Conservation (phyloP, 2,888 invertebrate species). For the Drymonia ruficornis region DNA sequence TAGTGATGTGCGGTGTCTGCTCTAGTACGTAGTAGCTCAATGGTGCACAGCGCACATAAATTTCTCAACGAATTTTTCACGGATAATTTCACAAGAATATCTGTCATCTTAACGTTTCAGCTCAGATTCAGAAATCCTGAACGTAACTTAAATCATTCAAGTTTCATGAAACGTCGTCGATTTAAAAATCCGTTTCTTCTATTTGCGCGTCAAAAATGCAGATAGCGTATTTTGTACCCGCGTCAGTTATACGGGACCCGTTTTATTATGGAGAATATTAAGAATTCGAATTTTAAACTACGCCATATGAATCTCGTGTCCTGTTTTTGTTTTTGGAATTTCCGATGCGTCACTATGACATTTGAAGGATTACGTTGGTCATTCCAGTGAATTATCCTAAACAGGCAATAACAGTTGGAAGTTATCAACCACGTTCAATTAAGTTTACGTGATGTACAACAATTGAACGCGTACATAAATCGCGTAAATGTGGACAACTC, state of each 20-base stretch:
- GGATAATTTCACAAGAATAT: conserved; percentile 61
- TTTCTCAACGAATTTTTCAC: conserved; percentile 49
- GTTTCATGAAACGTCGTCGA: conserved; percentile 44
- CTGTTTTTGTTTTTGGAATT: conserved; percentile 25
- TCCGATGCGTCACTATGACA: neutral
- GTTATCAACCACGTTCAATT: conserved; percentile 51
- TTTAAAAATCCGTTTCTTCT: conserved; percentile 39
- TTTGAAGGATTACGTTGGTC: neutral
- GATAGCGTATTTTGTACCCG: conserved; percentile 32
- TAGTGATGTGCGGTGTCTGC: no score
- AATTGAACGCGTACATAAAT: conserved; percentile 70
- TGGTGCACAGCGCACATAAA: conserved; percentile 18
- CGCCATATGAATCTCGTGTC: conserved; percentile 52
- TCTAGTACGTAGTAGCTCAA: no score
- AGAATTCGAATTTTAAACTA: conserved; percentile 58
- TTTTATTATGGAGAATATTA: conserved; percentile 55
- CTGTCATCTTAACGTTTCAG: conserved; percentile 46
- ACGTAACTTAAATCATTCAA: conserved; percentile 54
- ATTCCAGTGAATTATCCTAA: conserved; percentile 10
- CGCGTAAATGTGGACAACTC: conserved; percentile 76
- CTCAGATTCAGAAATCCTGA: conserved; percentile 52
- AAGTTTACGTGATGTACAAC: conserved; percentile 65
- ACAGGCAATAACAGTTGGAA: conserved; percentile 13
- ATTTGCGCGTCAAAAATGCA: conserved; percentile 43
- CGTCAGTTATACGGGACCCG: conserved; percentile 40